Evolutionary conservation across 2,797 vertebrate genomes (phyloP).

Genomic region (Melanotaenia trifasciata): DNA sequence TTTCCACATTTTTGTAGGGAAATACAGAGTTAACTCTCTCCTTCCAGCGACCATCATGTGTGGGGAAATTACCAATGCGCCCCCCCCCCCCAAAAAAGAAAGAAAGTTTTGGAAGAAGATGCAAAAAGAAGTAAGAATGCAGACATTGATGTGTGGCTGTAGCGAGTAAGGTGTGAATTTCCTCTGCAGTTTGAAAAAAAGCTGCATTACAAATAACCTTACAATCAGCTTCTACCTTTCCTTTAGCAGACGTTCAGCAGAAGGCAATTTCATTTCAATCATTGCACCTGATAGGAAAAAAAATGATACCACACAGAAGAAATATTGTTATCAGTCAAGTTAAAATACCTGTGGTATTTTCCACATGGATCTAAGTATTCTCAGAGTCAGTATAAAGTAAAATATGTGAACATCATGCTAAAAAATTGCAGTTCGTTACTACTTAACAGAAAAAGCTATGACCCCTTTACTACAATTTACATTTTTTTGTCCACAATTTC

Average conservation of each 20-base stretch:
- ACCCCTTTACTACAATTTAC: neutral
- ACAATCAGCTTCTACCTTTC: constrained; percentile 18
- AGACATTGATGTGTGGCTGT: constrained; percentile 21
- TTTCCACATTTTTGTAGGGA: constrained; percentile 43
- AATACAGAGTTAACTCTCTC: constrained; percentile 38
- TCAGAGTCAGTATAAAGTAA: neutral
- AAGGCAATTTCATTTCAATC: constrained; percentile 38
- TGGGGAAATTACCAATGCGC: constrained; percentile 9
- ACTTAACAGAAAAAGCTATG: neutral
- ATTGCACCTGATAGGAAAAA: neutral
- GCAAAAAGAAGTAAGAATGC: constrained; percentile 2
- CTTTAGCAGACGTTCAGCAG: constrained; percentile 45
- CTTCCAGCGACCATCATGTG: constrained; percentile 13
- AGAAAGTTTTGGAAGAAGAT: neutral
- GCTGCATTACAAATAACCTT: constrained; percentile 44
- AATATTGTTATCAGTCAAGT: neutral
- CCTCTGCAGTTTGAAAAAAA: constrained; percentile 52
- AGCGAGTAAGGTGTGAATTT: constrained; percentile 54
- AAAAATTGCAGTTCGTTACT: neutral
- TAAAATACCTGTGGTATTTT: neutral
- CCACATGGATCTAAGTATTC: neutral
- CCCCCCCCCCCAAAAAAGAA: neutral
- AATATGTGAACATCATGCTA: neutral
- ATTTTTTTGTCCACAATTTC: neutral
- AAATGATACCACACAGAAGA: neutral